These are phyloP conservation scores for Hesperophylax magnus DNA, from an alignment of 1,140 invertebrate genomes.

Conservation along the genomic window DNA sequence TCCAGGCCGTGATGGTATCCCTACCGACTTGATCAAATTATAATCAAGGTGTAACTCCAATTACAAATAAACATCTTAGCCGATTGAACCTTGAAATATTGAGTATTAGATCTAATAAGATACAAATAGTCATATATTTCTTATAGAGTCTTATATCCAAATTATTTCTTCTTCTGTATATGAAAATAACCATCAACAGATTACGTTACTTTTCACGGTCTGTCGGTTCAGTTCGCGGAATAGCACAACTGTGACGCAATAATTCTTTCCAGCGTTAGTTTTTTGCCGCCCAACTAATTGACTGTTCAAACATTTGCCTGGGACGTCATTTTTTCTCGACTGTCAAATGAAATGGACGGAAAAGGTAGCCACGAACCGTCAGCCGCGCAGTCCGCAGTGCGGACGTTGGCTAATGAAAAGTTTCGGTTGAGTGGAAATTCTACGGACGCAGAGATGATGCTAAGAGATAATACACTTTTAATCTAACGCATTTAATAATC, in stretches of 20 bases:
- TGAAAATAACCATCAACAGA: neutral
- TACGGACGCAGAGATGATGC: neutral
- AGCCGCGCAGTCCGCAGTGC: neutral
- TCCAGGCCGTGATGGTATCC: too few species aligned
- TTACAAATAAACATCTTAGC: neutral
- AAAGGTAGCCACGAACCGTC: neutral
- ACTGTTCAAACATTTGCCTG: neutral
- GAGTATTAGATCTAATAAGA: neutral
- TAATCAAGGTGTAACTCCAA: neutral
- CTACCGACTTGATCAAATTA: neutral
- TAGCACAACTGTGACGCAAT: slow-evolving; percentile 6
- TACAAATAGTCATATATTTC: neutral
- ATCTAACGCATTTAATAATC: neutral
- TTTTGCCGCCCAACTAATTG: neutral
- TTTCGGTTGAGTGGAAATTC: slow-evolving; percentile 15
- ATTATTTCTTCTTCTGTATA: neutral
- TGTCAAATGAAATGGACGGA: slow-evolving; percentile 5
- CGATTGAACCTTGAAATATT: neutral
- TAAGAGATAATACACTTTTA: slow-evolving; percentile 8
- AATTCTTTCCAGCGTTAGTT: neutral
- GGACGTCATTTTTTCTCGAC: slow-evolving; percentile 6
- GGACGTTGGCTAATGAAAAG: slow-evolving; percentile 3
- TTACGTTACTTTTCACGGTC: neutral
- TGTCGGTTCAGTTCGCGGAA: neutral
- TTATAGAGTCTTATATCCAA: neutral